Evolutionary conservation across 2,888 invertebrate species (phyloP), one percentile per base, ranked within the genome.

Genomic region (Ophion ventricosus): DNA sequence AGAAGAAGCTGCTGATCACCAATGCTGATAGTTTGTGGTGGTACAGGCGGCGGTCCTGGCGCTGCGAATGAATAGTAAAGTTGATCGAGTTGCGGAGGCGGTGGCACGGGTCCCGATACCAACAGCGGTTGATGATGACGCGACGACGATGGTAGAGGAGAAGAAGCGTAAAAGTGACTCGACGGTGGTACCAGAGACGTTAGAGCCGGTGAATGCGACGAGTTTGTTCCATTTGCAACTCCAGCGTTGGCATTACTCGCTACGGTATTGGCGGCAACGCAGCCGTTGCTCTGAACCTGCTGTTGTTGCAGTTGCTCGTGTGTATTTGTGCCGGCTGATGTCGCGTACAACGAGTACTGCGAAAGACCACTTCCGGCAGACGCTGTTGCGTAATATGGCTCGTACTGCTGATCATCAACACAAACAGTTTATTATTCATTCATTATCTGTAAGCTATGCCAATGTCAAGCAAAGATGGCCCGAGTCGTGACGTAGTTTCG

Each of bases 321-420:
- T 29, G 91, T 89, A 74, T 91, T 90, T 10, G 89, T 90, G 76
- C 86, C 88, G 54, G 93, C 91, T 86, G 93, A 91, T 66, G 94
- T 91, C 64, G 94, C 89, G 88, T 93, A 94, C 87, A 93, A 92
- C 29, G 84, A 61, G 87, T 93, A 94, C 40, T 93, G 94, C 29
- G 94, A 91, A 56, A 94, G 92, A 72, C 92, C 92, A 85, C 92
- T 73, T 35, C 82, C 90, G 63, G 92, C 91, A 74, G 92, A 89
- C 86, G 93, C 90, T 84, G 93, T 92, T 88, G 92, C 87, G 86
- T 92, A 93, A 90, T 93, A 93, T 88, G 92, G 89, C 90, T 93
- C 93, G 86, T 93, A 93, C 93, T 93, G 88, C 86, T 88, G 73
- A 57, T 43, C 17, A 74, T 17, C 29, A 29, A 74, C 25, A 26